Evolutionary conservation across 2,113 vertebrate species (phyloP).

Genomic region (Acrocephalus kingi): DNA sequence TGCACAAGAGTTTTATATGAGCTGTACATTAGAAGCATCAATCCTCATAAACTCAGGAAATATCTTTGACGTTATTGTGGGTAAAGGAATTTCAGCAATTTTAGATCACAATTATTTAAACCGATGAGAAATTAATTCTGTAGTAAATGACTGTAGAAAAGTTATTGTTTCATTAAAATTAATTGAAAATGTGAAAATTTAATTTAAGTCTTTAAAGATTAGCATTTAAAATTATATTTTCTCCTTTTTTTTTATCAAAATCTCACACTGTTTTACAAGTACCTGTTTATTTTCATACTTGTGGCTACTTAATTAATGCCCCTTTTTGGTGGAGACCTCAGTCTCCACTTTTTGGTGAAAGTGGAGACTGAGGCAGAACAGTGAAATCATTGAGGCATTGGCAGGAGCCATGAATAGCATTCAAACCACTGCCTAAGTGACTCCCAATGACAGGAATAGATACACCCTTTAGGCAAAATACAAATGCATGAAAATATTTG

Average conservation of each 20-base stretch:
- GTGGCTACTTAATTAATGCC: neutral
- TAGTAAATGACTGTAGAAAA: neutral
- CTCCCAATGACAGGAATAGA: conserved; percentile 43
- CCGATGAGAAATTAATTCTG: neutral
- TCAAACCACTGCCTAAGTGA: neutral
- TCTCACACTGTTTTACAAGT: neutral
- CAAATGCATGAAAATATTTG: conserved; percentile 45
- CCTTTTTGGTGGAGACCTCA: neutral
- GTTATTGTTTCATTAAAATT: neutral
- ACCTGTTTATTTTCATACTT: neutral
- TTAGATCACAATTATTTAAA: neutral
- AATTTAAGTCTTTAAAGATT: neutral
- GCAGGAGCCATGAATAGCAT: conserved; percentile 13
- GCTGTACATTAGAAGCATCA: neutral
- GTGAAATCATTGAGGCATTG: neutral
- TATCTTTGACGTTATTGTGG: neutral
- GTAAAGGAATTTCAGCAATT: neutral
- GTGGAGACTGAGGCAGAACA: neutral
- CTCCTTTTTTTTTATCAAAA: neutral
- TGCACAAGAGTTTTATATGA: neutral
- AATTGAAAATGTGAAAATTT: neutral
- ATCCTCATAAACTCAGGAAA: neutral
- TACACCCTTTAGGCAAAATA: conserved; percentile 50
- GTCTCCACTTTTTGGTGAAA: neutral
- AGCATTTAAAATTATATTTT: neutral